phyloP scores from a whole-genome alignment of 1,140 invertebrate species.

The Drosophila jambulina region DNA sequence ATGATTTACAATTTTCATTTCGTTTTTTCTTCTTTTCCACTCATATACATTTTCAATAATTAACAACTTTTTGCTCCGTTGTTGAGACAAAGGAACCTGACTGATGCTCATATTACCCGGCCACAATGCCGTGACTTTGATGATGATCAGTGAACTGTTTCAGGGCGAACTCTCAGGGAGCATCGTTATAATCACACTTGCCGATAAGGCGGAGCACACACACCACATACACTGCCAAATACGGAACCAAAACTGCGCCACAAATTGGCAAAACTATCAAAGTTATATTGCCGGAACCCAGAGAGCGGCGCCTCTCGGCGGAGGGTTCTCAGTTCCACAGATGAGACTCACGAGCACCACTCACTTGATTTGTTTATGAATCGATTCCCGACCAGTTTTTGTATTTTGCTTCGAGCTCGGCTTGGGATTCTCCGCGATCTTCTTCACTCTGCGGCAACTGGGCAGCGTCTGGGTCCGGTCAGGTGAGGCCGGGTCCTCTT shows the following conservation, averaged over 20 bases:
- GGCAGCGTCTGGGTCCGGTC: slow-evolving; percentile 63
- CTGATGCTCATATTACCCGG: slow-evolving; percentile 16
- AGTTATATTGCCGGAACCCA: slow-evolving; percentile 35
- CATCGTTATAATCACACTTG: slow-evolving; percentile 23
- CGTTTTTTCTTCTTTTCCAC: not conserved
- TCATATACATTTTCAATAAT: slow-evolving; percentile 29
- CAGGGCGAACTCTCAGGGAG: slow-evolving; percentile 3
- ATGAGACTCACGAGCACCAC: slow-evolving; percentile 27
- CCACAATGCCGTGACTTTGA: slow-evolving; percentile 9
- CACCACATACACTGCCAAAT: slow-evolving; percentile 49
- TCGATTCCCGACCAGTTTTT: slow-evolving; percentile 38
- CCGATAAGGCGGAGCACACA: slow-evolving; percentile 19
- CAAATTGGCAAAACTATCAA: slow-evolving; percentile 72
- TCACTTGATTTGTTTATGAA: slow-evolving; percentile 60
- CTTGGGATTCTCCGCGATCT: slow-evolving; percentile 33
- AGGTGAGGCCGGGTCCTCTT: slow-evolving; percentile 68
- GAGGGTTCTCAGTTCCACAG: slow-evolving; percentile 15
- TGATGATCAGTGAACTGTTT: slow-evolving; percentile 23
- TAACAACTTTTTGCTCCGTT: slow-evolving; percentile 33
- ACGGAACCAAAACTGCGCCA: slow-evolving; percentile 70
- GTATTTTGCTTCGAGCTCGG: slow-evolving; percentile 1
- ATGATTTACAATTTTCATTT: slow-evolving; percentile 20
- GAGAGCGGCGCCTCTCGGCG: slow-evolving; percentile 8
- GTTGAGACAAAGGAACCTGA: slow-evolving; percentile 29
- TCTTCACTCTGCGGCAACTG: slow-evolving; percentile 58